phyloP scores from a whole-genome alignment of 2,888 invertebrate genomes.

The Melinaea menophilus region DNA sequence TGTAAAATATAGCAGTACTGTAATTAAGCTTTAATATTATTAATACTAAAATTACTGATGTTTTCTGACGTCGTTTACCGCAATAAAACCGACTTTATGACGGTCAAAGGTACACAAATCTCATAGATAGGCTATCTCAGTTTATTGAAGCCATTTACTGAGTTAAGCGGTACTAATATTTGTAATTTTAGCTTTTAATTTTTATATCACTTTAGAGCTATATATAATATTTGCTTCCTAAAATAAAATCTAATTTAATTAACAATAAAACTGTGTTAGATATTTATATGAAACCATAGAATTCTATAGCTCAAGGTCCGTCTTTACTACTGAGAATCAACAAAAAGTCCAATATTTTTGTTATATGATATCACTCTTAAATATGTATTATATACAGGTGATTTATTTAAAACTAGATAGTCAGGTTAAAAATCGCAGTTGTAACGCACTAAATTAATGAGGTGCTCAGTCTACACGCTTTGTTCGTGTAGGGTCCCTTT shows the following conservation, averaged over 20 bases:
- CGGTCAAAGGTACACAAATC: constrained; percentile 46
- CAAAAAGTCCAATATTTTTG: no score
- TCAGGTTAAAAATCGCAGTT: constrained; percentile 1
- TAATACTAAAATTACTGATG: constrained; percentile 6
- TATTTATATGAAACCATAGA: no score
- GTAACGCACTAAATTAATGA: constrained; percentile 29
- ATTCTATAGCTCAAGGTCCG: no score
- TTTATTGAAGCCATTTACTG: constrained; percentile 31
- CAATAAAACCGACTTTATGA: constrained; percentile 51
- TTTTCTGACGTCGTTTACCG: constrained; percentile 1
- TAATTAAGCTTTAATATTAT: constrained; percentile 3
- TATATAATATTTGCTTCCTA: not conserved
- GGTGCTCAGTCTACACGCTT: constrained; percentile 27
- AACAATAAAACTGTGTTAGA: no score
- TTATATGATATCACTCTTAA: not conserved
- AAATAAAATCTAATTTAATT: not conserved
- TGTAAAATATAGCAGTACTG: not conserved
- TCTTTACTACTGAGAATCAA: no score
- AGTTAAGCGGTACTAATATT: constrained; percentile 19
- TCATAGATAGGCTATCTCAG: constrained; percentile 47
- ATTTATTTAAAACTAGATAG: constrained; percentile 7
- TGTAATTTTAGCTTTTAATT: constrained; percentile 19
- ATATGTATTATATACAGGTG: not conserved
- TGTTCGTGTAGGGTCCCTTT: constrained; percentile 32
- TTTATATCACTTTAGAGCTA: constrained; percentile 1